Base-by-base conservation (phyloP, 2,888 invertebrate species). In the Nineta flava region DNA sequence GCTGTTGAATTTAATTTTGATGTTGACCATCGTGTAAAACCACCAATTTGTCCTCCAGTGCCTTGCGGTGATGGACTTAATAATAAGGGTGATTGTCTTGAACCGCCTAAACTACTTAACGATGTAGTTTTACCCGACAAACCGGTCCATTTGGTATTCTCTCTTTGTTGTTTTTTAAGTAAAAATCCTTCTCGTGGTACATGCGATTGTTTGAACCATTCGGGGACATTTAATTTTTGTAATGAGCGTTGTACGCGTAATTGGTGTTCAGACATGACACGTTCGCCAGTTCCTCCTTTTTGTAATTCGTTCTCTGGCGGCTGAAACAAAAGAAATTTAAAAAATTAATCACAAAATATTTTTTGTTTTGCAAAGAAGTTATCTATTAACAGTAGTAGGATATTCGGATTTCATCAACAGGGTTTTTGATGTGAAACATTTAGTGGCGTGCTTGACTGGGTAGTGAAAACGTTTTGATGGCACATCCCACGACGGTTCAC, bases 231-330 rank as follows among this genome's bases (percentile, higher is more conserved):
- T 59, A 95, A 81, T 63, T 90, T 87, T 70, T 93, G 92, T 62
- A 95, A 71, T 48, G 94, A 94, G 59, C 91, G 83, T 68, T 92
- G 90, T 54, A 95, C 88, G 57, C 94, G 80, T 56, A 94, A 74
- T 70, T 95, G 93, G 72, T 93, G 92, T 72, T 93, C 93, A 54
- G 93, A 94, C 63, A 92, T 82, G 63, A 83, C 82, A 53, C 87
- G 77, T 64, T 84, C 84, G 53, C 75, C 74, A 57, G 78, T 79
- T 64, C 79, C 78, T 65, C 82, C 81, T 74, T 88, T 88, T 73
- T 90, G 87, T 64, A 91, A 76, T 69, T 91, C 88, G 81, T 93
- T 93, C 72, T 93, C 92, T 58, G 92, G 92, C 61, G 91, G 90
- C 90, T 92, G 77, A 1, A 73, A 72, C 56, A 60, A 59, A 59